A percentile compares a stretch with the other conserved stretches of the same genome.
These are phyloP conservation scores for Pocillopora grandis DNA, from an alignment of 92 coral and sea anemone species.

Conservation along the genomic window DNA sequence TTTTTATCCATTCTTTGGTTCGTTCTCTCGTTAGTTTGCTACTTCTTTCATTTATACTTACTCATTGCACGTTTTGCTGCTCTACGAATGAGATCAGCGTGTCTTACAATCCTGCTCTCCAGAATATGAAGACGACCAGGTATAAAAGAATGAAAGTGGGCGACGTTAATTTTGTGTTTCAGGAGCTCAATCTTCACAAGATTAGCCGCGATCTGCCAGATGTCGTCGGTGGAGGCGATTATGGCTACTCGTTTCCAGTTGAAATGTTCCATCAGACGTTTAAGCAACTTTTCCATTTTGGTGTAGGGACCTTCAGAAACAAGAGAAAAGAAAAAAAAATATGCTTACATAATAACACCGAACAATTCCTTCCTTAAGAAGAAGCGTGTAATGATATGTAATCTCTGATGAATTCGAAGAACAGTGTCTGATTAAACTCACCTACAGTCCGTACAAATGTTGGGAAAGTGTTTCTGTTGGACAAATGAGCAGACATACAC, in stretches of 20 bases:
- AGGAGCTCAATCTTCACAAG: slow-evolving; percentile 75
- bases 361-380: too few species aligned
- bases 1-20: too few species aligned
- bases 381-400: too few species aligned
- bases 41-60: slow-evolving; percentile 22
- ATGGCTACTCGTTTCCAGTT: slow-evolving; percentile 88
- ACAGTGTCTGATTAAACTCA: neutral
- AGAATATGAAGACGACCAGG: slow-evolving; percentile 81
- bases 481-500: slow-evolving; percentile 84
- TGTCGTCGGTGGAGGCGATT: slow-evolving; percentile 86
- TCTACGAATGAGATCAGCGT: slow-evolving; percentile 71
- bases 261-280: slow-evolving; percentile 75
- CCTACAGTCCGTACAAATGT: slow-evolving; percentile 84
- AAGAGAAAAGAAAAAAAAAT: neutral
- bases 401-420: neutral
- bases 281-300: slow-evolving; percentile 79
- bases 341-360: neutral
- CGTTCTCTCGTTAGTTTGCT: too few species aligned
- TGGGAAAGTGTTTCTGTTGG: slow-evolving; percentile 83
- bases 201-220: slow-evolving; percentile 90
- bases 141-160: slow-evolving; percentile 83
- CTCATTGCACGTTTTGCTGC: slow-evolving; percentile 80
- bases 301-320: slow-evolving; percentile 70
- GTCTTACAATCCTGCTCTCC: slow-evolving; percentile 78
- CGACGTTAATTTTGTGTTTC: slow-evolving; percentile 61